phyloP scores from a whole-genome alignment of 2,888 invertebrate genomes.

The Catocala sponsa region DNA sequence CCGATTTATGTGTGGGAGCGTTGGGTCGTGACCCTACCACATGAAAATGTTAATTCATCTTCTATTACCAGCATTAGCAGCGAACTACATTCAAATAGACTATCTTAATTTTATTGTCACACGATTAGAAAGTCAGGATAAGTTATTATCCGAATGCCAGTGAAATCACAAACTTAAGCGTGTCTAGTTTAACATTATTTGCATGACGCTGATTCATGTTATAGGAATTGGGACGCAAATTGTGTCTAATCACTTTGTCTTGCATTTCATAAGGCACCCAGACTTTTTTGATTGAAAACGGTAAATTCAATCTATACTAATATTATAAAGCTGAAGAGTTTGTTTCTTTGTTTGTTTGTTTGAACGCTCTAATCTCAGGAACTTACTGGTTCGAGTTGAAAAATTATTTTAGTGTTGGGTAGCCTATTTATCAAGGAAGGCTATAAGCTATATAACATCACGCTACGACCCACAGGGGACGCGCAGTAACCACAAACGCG shows the following conservation, averaged over 20 bases:
- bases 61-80: conserved; percentile 54
- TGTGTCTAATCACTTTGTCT: conserved; percentile 58
- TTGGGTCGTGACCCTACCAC: conserved; percentile 71
- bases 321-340: no score
- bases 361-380: no score
- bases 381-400: no score
- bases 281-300: conserved; percentile 65
- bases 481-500: no score
- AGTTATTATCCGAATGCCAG: conserved; percentile 10
- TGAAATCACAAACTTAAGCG: conserved; percentile 14
- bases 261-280: conserved; percentile 58
- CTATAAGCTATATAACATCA: no score
- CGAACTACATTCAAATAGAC: conserved; percentile 45
- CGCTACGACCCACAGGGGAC: no score
- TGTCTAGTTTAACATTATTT: conserved; percentile 49
- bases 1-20: conserved; percentile 82
- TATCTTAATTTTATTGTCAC: conserved; percentile 40
- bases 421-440: no score
- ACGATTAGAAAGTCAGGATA: conserved; percentile 42
- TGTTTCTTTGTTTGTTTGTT: no score
- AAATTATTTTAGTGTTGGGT: no score
- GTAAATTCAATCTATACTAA: no score
- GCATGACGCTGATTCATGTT: conserved; percentile 52
- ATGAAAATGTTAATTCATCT: conserved; percentile 75
- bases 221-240: conserved; percentile 55